Base-by-base conservation (phyloP, 2,888 invertebrate genomes). In the Diogma glabrata region DNA sequence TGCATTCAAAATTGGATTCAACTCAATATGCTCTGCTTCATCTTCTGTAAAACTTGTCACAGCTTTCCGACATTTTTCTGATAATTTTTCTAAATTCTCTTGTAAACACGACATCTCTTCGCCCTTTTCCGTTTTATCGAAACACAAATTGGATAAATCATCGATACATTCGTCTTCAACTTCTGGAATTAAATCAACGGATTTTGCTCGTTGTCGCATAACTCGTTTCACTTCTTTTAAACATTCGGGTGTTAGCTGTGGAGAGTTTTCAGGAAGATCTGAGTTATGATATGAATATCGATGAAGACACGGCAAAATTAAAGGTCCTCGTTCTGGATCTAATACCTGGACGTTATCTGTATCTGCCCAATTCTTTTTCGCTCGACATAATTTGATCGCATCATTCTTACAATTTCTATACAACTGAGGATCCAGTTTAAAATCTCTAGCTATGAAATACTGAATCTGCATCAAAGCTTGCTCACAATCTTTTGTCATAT, bases 391-490 rank as follows among this genome's bases (percentile, higher is more conserved):
- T 51, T 78, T 79, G 4, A 79, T 76, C 3, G 96, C 95, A 72
- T 96, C 95, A 56, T 81, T 78, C 61, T 82, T 86, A 64, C 97
- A 99, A 24, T 85, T 83, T 62, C 82, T 67, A 64, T 90, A 97
- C 40, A 99, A 71, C 59, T 84, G 84, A 0, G 92, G 87, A 69
- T 95, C 94, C 46, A 95, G 72, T 61, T 88, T 91, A 66, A 92
- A 99, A 71, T 97, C 91, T 60, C 99, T 79, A 0, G 93, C 88
- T 55, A 97, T 82, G 70, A 99, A 99, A 69, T 95, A 99, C 65
- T 99, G 95, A 61, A 99, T 92, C 70, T 96, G 92, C 53, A 97
- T 75, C 40, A 99, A 74, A 8, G 92, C 87, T 56, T 85, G 81
- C 72, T 94, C 92, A 73, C 99, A 99, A 14, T 86, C 83, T 53